These are phyloP conservation scores for Oreotragus oreotragus DNA, from an alignment of 2,113 vertebrate species.

Conservation along the genomic window DNA sequence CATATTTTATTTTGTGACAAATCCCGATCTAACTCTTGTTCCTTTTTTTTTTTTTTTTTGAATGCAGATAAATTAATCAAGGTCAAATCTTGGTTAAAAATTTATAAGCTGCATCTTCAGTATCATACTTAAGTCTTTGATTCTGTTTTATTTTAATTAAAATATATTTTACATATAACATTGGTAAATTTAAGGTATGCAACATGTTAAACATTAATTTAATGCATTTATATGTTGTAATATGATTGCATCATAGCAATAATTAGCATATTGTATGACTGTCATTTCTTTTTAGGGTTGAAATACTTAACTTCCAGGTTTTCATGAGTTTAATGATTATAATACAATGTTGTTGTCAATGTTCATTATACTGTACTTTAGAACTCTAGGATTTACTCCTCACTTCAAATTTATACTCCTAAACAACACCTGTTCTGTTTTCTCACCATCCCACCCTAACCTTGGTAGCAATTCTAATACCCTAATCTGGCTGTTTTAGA, in stretches of 20 bases:
- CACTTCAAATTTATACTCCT: not conserved
- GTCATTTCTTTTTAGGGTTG: not conserved
- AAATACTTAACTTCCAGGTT: not conserved
- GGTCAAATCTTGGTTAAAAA: not conserved
- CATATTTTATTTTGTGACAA: not conserved
- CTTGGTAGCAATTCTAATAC: not conserved
- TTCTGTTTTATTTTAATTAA: not conserved
- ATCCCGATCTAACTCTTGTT: not conserved
- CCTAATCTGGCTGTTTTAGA: not conserved
- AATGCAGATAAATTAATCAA: not conserved
- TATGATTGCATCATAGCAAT: not conserved
- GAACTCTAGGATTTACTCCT: not conserved
- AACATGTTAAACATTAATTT: not conserved
- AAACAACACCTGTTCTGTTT: not conserved
- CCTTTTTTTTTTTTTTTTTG: not conserved
- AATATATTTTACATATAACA: not conserved
- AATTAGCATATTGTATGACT: not conserved
- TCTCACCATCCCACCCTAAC: not conserved
- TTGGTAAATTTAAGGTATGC: not conserved
- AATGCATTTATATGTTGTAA: not conserved
- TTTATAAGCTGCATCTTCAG: not conserved
- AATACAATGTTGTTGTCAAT: not conserved
- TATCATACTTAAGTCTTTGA: not conserved
- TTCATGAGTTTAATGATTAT: not conserved
- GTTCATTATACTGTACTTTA: not conserved